phyloP scores from a whole-genome alignment of 35 echinoderm and acorn worm species.

The Lytechinus pictus region DNA sequence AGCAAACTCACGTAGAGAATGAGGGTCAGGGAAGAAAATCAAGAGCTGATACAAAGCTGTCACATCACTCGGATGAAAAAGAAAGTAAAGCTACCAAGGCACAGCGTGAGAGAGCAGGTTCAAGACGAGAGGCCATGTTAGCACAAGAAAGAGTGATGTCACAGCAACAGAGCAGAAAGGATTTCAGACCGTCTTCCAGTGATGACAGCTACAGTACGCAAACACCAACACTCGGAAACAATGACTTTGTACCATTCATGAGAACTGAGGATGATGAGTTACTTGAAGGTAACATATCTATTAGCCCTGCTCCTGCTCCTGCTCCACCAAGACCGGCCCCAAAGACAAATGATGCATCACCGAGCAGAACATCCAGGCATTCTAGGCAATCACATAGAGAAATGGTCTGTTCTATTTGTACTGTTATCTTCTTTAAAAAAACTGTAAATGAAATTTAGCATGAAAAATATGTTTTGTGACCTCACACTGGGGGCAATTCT shows the following conservation, averaged over 20 bases:
- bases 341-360: neutral
- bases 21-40: neutral
- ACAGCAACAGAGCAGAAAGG: conserved; percentile 36
- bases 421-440: neutral
- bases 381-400: conserved; percentile 21
- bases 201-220: neutral
- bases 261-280: conserved; percentile 73
- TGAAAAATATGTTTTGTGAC: neutral
- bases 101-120: neutral
- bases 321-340: neutral
- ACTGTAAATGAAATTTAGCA: neutral
- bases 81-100: neutral
- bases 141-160: conserved; percentile 39
- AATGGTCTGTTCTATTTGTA: conserved; percentile 50
- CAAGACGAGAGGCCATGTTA: neutral
- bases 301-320: conserved; percentile 55
- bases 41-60: neutral
- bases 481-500: too few relatives aligned
- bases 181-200: neutral
- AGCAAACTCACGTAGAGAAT: neutral
- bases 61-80: neutral
- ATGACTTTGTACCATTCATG: conserved; percentile 88
- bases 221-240: conserved; percentile 51
- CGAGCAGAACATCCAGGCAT: conserved; percentile 14
- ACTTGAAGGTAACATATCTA: conserved; percentile 61